A percentile compares a stretch with the other conserved stretches of the same genome.
phyloP scores from a whole-genome alignment of 2,113 vertebrate species.

The Neodon shergylaensis region DNA sequence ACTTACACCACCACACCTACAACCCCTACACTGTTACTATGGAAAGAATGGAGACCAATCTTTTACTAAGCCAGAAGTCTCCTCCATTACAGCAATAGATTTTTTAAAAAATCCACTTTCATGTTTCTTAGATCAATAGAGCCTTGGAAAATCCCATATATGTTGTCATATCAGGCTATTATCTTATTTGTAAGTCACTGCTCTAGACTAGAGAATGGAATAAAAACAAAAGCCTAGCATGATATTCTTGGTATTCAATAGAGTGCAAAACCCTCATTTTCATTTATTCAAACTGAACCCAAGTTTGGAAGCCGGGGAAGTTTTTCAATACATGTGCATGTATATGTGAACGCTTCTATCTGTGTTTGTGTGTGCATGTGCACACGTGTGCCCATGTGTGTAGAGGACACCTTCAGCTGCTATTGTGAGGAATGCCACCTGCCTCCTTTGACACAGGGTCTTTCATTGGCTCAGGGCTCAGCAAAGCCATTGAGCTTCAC shows the following conservation, averaged over 20 bases:
- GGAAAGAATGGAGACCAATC: background rate
- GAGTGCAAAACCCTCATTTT: background rate
- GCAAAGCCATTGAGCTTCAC: background rate
- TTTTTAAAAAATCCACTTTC: constrained; percentile 21
- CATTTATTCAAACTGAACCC: constrained; percentile 11
- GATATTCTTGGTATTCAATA: background rate
- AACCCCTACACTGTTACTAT: background rate
- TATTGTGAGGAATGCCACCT: background rate
- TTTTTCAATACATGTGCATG: background rate
- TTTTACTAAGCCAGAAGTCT: background rate
- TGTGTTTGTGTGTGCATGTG: background rate
- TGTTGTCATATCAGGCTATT: background rate
- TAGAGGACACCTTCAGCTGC: background rate
- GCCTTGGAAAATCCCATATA: background rate
- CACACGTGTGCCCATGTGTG: background rate
- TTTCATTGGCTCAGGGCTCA: background rate
- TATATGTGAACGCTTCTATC: background rate
- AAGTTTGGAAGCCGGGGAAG: constrained; percentile 11
- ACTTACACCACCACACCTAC: background rate
- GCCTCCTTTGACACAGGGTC: background rate
- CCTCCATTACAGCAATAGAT: background rate
- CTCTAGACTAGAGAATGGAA: constrained; percentile 15
- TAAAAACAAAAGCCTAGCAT: background rate
- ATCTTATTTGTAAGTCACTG: constrained; percentile 16
- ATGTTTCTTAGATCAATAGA: background rate